Base-by-base conservation (phyloP, 2,888 invertebrate species). In the Ctena decussata region DNA sequence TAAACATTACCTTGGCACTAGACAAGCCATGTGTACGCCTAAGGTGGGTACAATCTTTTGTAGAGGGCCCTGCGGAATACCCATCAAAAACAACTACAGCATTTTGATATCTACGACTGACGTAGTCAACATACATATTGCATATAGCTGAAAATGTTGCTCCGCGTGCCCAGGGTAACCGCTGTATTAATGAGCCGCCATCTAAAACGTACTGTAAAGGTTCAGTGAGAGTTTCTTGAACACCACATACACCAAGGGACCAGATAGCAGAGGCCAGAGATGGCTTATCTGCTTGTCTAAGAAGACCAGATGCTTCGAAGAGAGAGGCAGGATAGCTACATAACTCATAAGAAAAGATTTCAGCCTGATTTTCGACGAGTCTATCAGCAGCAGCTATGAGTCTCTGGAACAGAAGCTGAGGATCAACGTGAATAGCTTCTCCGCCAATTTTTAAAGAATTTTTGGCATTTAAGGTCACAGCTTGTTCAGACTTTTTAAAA, bases 61-160 rank as follows among this genome's bases (percentile, higher is more conserved):
- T 74, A n/a, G 53, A 37, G 18, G 84, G 80, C 0, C 80, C 73
- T 27, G 60, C 1, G 0, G 37, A 30, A 57, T 84, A 84, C 12
- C 84, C 84, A 80, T 84, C 80, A 84, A 84, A 84, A 0, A 80
- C 77, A 44, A 84, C 73, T 6, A 60, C 72, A n/a, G 60, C 12
- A 24, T 76, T 3, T 53, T 30, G 11, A 73, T 70, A 80, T n/a
- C 39, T 73, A 15, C 46, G 73, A 24, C 6, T n/a, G 30, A 60
- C 21, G 24, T 80, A 44, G 6, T 80, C 41, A 46, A 32, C 27
- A 49, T 80, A 80, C 37, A 35, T 44, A 12, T 75, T 32, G 53
- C 41, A 74, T 15, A 80, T 80, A 8, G 41, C 41, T 0, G 65
- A 32, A 46, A 80, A 80, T 0, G 74, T 74, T 0, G 6, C 75